Evolutionary conservation across 2,113 vertebrate species (phyloP), one percentile per base, ranked within the genome.

Genomic region (Caranx melampygus): DNA sequence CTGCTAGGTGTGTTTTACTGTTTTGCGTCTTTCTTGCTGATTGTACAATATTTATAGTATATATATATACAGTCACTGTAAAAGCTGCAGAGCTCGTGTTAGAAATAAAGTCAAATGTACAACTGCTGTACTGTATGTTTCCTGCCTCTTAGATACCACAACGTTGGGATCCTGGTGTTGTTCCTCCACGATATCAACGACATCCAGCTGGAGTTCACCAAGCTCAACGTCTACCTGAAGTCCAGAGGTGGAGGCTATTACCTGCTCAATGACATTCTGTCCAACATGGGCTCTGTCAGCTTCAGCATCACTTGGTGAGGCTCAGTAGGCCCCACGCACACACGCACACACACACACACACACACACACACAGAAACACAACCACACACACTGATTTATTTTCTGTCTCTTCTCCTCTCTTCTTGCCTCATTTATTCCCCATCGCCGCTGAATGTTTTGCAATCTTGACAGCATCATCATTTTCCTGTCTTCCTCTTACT

Each of bases 221-320:
- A 99, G 90, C 94, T 99, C 87, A 99, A 99, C 1, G 85, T 99
- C 60, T 99, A 99, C 93, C 96, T 99, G 93, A 98, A 98, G 93
- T 95, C 94, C 85, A 93, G 97, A 0, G 96, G 95, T 0, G 97
- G 96, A 0, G 71, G 89, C 45, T 94, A 95, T 40, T 90, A 95
- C 60, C 84, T 95, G 20, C 82, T 97, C 61, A 97, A 99, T 0
- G 96, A 96, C 1, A 0, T 97, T 37, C 60, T 96, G 59, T 96
- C 97, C 7, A 96, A 96, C 86, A 71, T 96, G 6, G 96, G 96
- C 84, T 98, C 96, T 14, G 72, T 97, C 79, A 93, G 95, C 94
- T 99, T 99, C 93, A 94, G 97, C 31, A 6, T 97, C 91, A 97
- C 95, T 90, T 99, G 98, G 98, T 98, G 85, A 82, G 95, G 20